Evolutionary conservation across 92 coral and sea anemone species (phyloP), one percentile per base, ranked within the genome.

Genomic region (Palythoa grandis): DNA sequence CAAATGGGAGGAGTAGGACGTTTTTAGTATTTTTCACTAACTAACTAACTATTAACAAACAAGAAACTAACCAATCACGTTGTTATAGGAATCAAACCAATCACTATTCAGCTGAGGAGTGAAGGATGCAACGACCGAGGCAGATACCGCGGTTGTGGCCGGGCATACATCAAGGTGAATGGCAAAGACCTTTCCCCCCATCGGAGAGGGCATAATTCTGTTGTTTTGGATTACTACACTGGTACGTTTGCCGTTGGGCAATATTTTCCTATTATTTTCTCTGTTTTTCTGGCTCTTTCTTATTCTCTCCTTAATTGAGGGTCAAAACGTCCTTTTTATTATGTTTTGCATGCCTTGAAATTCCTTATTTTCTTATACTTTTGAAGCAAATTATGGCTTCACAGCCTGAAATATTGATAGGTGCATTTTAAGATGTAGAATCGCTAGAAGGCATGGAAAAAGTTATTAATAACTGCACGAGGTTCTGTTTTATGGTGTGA

Each of bases 121-220:
- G 90, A 88, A 74, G 90, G 90, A 22, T 88, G 90, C 63, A 60
- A 63, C 57, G 90, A 88, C 74, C 82, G 53, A 74, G 90, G 90
- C 11, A 84, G 86, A 70, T 85, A 88, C 65, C 68, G 90, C 19
- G 79, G 82, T 40, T 88, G 90, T 57, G 90, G 90, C 58, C 72
- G 70, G 47, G 90, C 90, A 2, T 88, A 72, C 53, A 88, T 88
- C 40, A 88, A 47, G 37, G 61, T 88, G 1, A 88, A 88, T 74
- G 90, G 90, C 2, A 82, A 82, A 47, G 87, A 88, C 37, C 72
- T 71, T 19, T 84, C 90, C 25, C 71, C n/a, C 15, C 84, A 82
- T 54, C 76, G 77, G 25, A 53, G 90, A 71, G 90, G 90, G 7
- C 79, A 82, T 35, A 82, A 87, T 53, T 65, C 82, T 11, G 90